phyloP scores from a whole-genome alignment of 2,113 vertebrate species.

The Aspiorhynchus laticeps region DNA sequence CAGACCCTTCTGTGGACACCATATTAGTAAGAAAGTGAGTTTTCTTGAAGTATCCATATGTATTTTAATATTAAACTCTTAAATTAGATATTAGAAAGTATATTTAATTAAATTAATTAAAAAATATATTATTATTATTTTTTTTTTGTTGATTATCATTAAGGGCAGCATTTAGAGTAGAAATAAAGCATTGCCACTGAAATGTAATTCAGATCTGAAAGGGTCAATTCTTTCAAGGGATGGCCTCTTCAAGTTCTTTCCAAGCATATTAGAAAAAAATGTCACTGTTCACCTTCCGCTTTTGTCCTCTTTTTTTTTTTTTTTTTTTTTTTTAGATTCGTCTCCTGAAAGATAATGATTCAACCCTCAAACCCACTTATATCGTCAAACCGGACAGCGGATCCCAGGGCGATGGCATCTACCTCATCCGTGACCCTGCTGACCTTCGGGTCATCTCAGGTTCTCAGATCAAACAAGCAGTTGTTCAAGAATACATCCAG shows the following conservation, averaged over 20 bases:
- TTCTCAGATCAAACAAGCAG: conserved; percentile 83
- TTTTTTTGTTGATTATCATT: neutral
- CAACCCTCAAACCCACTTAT: conserved; percentile 85
- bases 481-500: conserved; percentile 95
- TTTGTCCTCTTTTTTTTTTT: neutral
- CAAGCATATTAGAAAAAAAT: neutral
- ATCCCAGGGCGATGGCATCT: conserved; percentile 98
- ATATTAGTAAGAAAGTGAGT: neutral
- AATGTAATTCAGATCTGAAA: neutral
- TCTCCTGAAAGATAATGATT: conserved; percentile 82
- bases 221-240: neutral
- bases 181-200: neutral
- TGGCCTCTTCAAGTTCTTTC: neutral
- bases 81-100: neutral
- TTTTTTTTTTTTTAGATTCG: conserved; percentile 74
- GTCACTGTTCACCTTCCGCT: neutral
- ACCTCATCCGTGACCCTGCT: conserved; percentile 92
- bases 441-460: conserved; percentile 81
- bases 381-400: conserved; percentile 96
- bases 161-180: neutral
- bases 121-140: neutral
- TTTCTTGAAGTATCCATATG: neutral
- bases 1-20: neutral
- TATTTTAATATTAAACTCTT: neutral
- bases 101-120: neutral